Evolutionary conservation across 1,140 invertebrate species (phyloP).

Genomic region (Adelges cooleyi): DNA sequence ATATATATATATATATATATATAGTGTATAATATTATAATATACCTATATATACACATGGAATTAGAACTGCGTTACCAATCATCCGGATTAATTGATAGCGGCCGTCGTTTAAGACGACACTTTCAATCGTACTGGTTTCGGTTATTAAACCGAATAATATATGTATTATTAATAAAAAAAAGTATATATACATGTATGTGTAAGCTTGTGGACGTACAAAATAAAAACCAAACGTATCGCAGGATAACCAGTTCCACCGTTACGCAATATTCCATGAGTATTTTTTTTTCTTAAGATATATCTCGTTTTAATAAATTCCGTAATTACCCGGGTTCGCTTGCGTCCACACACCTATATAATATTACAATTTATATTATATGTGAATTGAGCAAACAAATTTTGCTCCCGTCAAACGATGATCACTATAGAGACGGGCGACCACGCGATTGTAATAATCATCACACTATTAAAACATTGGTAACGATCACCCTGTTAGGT

Average conservation of each 20-base stretch:
- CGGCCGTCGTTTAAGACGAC: not conserved
- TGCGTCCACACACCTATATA: too few relatives aligned
- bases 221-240: not conserved
- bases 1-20: too few relatives aligned
- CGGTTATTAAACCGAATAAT: not conserved
- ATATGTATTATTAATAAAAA: not conserved
- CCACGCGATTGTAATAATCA: too few relatives aligned
- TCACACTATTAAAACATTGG: too few relatives aligned
- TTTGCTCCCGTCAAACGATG: too few relatives aligned
- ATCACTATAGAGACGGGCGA: too few relatives aligned
- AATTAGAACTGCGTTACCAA: not conserved
- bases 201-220: not conserved
- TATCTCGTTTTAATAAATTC: not conserved
- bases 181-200: not conserved
- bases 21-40: too few relatives aligned
- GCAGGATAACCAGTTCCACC: not conserved
- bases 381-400: too few relatives aligned
- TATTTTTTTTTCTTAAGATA: too few relatives aligned
- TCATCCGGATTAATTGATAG: slow-evolving; percentile 1
- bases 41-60: too few relatives aligned
- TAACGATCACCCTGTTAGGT: too few relatives aligned
- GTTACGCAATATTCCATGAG: slow-evolving; percentile 7
- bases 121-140: slow-evolving; percentile 16
- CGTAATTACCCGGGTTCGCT: slow-evolving; percentile 10
- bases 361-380: too few relatives aligned